Conservation (phyloP, 1,140 invertebrate species). For the Atta cephalotes region DNA sequence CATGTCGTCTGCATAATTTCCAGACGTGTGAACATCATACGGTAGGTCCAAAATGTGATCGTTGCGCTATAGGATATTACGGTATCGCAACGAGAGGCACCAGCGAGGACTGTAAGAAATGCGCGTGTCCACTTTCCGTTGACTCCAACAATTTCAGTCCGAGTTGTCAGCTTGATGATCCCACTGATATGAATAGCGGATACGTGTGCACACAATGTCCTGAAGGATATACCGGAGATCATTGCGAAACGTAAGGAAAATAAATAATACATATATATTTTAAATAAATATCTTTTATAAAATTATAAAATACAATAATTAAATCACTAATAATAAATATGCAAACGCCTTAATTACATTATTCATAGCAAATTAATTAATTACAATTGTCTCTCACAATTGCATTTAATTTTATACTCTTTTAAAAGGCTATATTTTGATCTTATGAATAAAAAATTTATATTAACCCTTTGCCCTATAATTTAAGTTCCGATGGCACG, state of each 20-base stretch:
- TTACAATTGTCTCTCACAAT: neutral
- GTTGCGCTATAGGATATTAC: conserved; percentile 96
- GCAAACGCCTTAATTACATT: neutral
- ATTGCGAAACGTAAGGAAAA: conserved; percentile 93
- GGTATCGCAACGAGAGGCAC: conserved; percentile 93
- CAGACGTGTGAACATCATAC: conserved; percentile 91
- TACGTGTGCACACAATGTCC: conserved; percentile 97
- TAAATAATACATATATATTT: conserved; percentile 63
- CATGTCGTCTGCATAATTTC: conserved; percentile 16
- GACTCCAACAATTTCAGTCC: conserved; percentile 95
- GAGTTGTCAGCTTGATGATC: conserved; percentile 90
- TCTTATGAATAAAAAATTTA: neutral
- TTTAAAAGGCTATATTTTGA: neutral
- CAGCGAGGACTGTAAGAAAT: conserved; percentile 92
- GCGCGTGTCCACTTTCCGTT: conserved; percentile 93
- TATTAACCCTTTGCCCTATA: neutral
- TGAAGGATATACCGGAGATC: conserved; percentile 95
- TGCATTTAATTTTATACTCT: neutral
- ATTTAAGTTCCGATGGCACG: no score
- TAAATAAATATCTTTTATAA: conserved; percentile 12
- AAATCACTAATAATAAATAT: neutral
- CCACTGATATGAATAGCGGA: conserved; percentile 86
- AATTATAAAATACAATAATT: neutral
- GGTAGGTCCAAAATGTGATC: conserved; percentile 92
- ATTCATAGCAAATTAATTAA: neutral